phyloP scores from a whole-genome alignment of 1,140 invertebrate genomes.

The Brachionus paranguensis region DNA sequence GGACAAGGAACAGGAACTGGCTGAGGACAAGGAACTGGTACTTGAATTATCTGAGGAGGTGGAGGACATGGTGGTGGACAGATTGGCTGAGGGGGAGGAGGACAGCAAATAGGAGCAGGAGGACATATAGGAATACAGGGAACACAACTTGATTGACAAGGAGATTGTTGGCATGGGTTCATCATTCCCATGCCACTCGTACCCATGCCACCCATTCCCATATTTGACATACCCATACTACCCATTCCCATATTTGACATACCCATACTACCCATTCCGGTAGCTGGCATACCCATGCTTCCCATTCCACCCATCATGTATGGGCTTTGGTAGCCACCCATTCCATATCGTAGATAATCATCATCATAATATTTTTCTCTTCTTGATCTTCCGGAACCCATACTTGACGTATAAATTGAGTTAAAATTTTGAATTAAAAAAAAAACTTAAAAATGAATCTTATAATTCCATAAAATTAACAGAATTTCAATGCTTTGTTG shows the following conservation, averaged over 20 bases:
- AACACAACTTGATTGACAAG: background rate
- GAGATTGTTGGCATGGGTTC: background rate
- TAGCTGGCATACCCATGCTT: background rate
- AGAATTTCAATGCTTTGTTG: conserved; percentile 7
- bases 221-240: too few species aligned
- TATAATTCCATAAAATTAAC: background rate
- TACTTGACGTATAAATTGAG: background rate
- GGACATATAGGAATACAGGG: conserved; percentile 12
- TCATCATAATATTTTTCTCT: background rate
- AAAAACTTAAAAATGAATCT: background rate
- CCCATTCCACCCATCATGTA: background rate
- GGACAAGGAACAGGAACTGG: conserved; percentile 9
- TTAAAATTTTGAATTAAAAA: background rate
- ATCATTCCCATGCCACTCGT: background rate
- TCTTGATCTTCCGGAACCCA: background rate
- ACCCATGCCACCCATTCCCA: background rate
- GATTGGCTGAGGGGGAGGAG: background rate
- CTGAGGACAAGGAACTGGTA: background rate
- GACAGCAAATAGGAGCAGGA: background rate
- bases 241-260: background rate
- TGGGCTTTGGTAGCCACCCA: background rate
- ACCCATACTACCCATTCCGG: background rate
- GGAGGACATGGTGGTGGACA: background rate
- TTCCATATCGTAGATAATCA: background rate
- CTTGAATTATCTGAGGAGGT: background rate